Conservation (phyloP, 2,888 invertebrate genomes). For the Cheilosia grossa region DNA sequence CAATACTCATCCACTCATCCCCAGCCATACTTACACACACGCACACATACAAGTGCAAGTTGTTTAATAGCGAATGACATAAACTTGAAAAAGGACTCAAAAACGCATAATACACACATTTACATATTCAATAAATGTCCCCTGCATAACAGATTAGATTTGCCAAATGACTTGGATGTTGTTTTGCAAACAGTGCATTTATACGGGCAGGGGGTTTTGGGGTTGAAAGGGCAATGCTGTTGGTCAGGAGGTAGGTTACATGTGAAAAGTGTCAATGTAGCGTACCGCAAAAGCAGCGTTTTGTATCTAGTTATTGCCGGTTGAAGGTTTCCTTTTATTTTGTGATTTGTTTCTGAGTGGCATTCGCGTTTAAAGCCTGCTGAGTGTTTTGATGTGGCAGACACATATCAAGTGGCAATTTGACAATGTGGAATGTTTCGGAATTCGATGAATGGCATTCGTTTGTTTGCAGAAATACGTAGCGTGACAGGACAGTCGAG, state of each 20-base stretch:
- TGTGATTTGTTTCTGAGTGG: not conserved
- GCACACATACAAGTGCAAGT: conserved; percentile 7
- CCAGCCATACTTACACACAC: conserved; percentile 6
- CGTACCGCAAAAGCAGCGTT: conserved; percentile 54
- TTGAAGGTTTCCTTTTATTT: not conserved
- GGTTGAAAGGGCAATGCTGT: not conserved
- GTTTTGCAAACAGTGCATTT: not conserved
- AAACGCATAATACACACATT: conserved; percentile 43
- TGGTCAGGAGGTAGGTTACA: conserved; percentile 29
- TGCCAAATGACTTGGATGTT: conserved; percentile 47
- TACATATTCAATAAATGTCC: conserved; percentile 72
- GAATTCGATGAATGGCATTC: conserved; percentile 45
- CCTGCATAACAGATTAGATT: conserved; percentile 65
- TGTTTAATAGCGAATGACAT: conserved; percentile 62
- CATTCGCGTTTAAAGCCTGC: not conserved
- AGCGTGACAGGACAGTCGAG: conserved; percentile 12
- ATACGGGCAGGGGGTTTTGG: not conserved
- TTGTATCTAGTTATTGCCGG: conserved; percentile 31
- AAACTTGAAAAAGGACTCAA: conserved; percentile 31
- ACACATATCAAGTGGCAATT: conserved; percentile 63
- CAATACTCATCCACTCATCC: not conserved
- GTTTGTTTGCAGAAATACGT: conserved; percentile 32
- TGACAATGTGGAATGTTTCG: conserved; percentile 59
- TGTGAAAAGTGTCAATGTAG: conserved; percentile 62
- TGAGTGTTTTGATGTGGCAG: conserved; percentile 47